Conservation (phyloP, 2,113 vertebrate genomes). For the Leptosomus discolor region DNA sequence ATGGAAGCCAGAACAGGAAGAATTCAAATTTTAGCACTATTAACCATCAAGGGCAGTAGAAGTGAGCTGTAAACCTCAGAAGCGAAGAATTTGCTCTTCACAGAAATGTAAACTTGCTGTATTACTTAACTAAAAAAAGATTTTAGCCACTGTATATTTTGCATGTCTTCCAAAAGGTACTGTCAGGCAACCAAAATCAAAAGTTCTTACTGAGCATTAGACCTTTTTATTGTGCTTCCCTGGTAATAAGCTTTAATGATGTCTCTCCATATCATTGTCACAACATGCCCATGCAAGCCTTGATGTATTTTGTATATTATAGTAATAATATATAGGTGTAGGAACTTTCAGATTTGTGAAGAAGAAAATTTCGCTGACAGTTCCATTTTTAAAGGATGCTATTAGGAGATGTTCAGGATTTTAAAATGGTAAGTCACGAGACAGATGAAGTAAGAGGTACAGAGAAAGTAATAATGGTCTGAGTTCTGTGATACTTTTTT, state of each 20-base stretch:
- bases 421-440: slow-evolving; percentile 6
- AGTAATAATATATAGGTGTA: not conserved
- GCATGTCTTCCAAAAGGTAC: not conserved
- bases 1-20: not conserved
- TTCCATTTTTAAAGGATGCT: slow-evolving; percentile 6
- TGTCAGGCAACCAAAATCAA: not conserved
- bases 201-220: slow-evolving; percentile 2
- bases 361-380: slow-evolving; percentile 25
- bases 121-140: not conserved
- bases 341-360: slow-evolving; percentile 13
- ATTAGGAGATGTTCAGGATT: not conserved
- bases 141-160: not conserved
- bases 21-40: not conserved
- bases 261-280: not conserved
- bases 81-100: not conserved
- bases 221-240: not conserved
- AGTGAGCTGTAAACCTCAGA: not conserved
- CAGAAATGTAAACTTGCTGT: not conserved
- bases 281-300: not conserved
- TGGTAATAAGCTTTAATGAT: slow-evolving; percentile 2
- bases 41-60: not conserved
- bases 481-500: not conserved
- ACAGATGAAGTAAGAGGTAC: not conserved
- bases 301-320: not conserved
- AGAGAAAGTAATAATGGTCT: not conserved